Base-by-base conservation (phyloP, 1,140 invertebrate genomes). In the Macrobrachium rosenbergii region DNA sequence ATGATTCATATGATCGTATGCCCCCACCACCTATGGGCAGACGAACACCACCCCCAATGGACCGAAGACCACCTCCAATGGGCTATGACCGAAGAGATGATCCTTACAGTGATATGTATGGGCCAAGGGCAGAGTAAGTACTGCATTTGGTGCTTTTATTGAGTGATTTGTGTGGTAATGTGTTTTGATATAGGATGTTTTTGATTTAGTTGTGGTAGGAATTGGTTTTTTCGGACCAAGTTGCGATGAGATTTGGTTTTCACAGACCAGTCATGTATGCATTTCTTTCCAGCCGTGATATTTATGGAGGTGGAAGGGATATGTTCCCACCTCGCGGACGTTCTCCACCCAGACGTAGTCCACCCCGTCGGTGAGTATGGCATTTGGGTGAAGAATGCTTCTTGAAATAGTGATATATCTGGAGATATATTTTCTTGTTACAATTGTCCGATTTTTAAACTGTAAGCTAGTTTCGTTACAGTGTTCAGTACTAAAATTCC, bases 1-100 rank as follows among this genome's bases (percentile, higher is more conserved):
- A 88, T 75, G 89, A 90, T 76, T 88, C 89, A 7, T 90, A 88
- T 23, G 86, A 88, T 21, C 80, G 86, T 45, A 88, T 88, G 86
- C 86, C 79, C 21, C 86, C 86, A 67, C 86, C 86, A 64, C 86
- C 86, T 62, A 88, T 88, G 86, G 81, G 86, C 43, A 62, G 86
- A 3, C 86, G 86, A 43, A 88, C 86, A 21, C 86, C 86, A 45
- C 86, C 86, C 5, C 86, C 86, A 19, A 88, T 88, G 86, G 86
- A 88, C 80, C 80, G 86, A 19, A 59, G 86, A 62, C 86, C 86
- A 82, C 86, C 86, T 64, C 86, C 86, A 21, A 82, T 88, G 80
- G 86, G 86, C 67, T 88, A 88, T 67, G 86, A 88, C 75, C 79
- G 81, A 21, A 82, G 86, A 23, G 80, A 88, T 63, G 79, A 88